These are phyloP conservation scores for Cybosia mesomella DNA, from an alignment of 2,888 invertebrate genomes.

Conservation along the genomic window DNA sequence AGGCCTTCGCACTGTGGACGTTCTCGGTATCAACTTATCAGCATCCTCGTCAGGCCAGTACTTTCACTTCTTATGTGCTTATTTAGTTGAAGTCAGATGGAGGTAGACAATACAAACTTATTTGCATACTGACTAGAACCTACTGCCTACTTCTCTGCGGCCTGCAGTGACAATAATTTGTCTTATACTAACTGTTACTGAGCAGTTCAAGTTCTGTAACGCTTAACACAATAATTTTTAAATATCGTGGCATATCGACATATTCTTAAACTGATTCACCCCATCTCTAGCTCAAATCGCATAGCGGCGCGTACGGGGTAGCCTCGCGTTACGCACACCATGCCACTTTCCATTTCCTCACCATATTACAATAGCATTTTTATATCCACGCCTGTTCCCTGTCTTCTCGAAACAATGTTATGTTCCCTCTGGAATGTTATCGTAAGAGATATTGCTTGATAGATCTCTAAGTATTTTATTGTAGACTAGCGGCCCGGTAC, in stretches of 20 bases:
- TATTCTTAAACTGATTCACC: constrained; percentile 40
- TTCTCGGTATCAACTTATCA: no score
- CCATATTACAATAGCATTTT: constrained; percentile 70
- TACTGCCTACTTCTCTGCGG: no score
- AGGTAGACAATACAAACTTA: no score
- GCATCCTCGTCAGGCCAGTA: no score
- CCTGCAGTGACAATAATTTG: no score
- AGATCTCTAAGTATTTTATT: constrained; percentile 16
- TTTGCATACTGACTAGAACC: no score
- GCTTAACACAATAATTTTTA: not conserved
- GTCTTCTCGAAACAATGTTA: constrained; percentile 57
- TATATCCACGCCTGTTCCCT: constrained; percentile 58
- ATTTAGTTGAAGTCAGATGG: no score
- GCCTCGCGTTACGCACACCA: constrained; percentile 80
- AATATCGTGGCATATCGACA: not conserved
- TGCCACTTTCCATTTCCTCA: constrained; percentile 81
- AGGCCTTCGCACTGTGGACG: no score
- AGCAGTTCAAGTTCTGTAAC: no score
- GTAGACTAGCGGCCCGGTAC: no score
- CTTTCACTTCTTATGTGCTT: no score
- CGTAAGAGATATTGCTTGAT: constrained; percentile 31
- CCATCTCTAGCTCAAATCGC: constrained; percentile 66
- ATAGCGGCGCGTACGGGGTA: constrained; percentile 77
- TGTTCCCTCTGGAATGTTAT: constrained; percentile 53
- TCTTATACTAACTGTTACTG: no score